A percentile compares a stretch with the other conserved stretches of the same genome.
Conservation (phyloP, 2,888 invertebrate genomes). For the Drosophila birchii region DNA sequence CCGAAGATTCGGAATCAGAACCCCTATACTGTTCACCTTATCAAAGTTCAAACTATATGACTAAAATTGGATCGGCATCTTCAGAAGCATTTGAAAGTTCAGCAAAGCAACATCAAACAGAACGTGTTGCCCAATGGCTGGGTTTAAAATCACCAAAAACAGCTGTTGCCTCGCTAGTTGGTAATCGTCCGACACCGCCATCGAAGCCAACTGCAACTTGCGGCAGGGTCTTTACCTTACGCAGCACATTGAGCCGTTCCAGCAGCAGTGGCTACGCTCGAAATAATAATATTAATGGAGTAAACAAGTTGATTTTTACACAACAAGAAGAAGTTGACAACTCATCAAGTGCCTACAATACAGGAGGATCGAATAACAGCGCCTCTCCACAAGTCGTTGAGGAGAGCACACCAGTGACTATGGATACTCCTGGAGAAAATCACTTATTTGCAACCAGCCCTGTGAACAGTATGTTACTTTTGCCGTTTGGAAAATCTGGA, state of each 20-base stretch:
- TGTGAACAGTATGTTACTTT: conserved; percentile 48
- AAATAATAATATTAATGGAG: conserved; percentile 29
- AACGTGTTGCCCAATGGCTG: conserved; percentile 83
- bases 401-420: conserved; percentile 11
- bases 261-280: conserved; percentile 62
- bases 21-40: conserved; percentile 88
- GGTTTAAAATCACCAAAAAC: conserved; percentile 70
- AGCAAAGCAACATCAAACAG: conserved; percentile 74
- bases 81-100: conserved; percentile 51
- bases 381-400: conserved; percentile 77
- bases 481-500: conserved; percentile 55
- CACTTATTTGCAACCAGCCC: conserved; percentile 48
- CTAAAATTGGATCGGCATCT: conserved; percentile 36
- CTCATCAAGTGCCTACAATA: conserved; percentile 90
- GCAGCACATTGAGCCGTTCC: conserved; percentile 76
- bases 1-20: conserved; percentile 87
- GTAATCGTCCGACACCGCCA: conserved; percentile 25
- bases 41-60: conserved; percentile 83
- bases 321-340: conserved; percentile 86
- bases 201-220: conserved; percentile 36
- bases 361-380: conserved; percentile 91
- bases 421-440: conserved; percentile 39
- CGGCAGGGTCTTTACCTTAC: conserved; percentile 67
- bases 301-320: conserved; percentile 51
- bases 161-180: conserved; percentile 49